phyloP scores from a whole-genome alignment of 2,797 vertebrate species.

The Hipposideros larvatus region DNA sequence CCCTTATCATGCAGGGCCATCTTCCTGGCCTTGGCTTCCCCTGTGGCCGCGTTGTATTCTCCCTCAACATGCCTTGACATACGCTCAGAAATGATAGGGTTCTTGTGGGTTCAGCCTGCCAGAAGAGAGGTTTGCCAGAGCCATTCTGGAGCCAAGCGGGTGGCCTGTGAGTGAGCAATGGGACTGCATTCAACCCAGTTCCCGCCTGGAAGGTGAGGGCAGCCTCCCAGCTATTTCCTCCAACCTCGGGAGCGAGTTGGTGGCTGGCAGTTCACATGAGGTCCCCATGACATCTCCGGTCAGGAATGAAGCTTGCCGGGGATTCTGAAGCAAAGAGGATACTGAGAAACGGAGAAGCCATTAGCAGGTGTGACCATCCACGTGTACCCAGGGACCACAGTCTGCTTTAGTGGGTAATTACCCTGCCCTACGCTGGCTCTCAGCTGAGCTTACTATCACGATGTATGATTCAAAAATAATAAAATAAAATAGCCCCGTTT shows the following conservation, averaged over 20 bases:
- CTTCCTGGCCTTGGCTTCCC: neutral
- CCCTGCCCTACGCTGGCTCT: neutral
- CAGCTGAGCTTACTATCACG: neutral
- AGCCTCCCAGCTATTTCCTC: neutral
- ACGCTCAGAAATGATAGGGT: neutral
- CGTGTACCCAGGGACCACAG: neutral
- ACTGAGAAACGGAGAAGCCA: no score
- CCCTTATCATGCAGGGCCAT: neutral
- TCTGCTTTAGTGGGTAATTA: neutral
- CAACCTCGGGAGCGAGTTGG: neutral
- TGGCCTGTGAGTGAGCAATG: neutral
- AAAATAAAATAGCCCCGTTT: neutral
- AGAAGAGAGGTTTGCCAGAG: neutral
- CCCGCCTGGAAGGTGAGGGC: neutral
- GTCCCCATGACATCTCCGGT: neutral
- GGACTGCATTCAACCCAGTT: neutral
- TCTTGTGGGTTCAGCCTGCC: neutral
- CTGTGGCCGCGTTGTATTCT: neutral
- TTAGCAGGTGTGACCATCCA: neutral
- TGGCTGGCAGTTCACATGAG: conserved; percentile 9
- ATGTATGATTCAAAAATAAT: neutral
- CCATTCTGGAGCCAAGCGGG: neutral
- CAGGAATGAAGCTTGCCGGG: neutral
- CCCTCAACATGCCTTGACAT: neutral
- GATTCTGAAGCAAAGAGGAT: neutral